These are phyloP conservation scores for Schizopygopsis malacanthus DNA, from an alignment of 2,797 vertebrate genomes.

Conservation along the genomic window DNA sequence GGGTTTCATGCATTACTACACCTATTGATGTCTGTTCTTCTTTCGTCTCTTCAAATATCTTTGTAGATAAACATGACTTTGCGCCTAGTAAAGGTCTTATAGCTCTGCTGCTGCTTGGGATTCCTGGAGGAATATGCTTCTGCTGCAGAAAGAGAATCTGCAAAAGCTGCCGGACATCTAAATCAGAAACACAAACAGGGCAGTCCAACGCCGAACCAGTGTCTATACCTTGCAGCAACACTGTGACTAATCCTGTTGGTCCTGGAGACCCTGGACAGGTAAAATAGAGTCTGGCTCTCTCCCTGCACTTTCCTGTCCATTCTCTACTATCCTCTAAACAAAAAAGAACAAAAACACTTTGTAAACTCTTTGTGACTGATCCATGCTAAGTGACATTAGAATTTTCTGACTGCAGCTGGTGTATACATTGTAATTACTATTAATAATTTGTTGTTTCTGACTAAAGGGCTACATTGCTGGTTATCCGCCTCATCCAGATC, in stretches of 20 bases:
- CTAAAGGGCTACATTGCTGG: conserved; percentile 31
- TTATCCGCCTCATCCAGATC: conserved; percentile 37
- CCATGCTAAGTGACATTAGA: background rate
- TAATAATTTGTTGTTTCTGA: background rate
- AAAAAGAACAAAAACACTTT: background rate
- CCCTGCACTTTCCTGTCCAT: background rate
- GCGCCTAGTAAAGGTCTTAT: conserved; percentile 57
- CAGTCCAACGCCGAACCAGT: conserved; percentile 30
- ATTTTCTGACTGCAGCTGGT: background rate
- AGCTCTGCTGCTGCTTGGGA: conserved; percentile 72
- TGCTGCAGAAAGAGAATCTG: conserved; percentile 76
- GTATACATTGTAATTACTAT: background rate
- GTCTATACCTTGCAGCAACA: conserved; percentile 62
- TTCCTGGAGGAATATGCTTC: conserved; percentile 74
- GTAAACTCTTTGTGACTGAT: background rate
- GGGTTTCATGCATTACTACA: background rate
- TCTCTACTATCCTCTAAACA: background rate
- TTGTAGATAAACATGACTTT: conserved; percentile 60
- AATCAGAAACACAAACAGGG: conserved; percentile 12
- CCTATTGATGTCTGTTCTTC: background rate
- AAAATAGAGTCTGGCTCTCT: background rate
- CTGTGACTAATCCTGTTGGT: background rate
- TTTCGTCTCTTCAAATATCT: background rate
- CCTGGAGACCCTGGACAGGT: conserved; percentile 44
- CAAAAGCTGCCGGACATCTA: conserved; percentile 50